These are phyloP conservation scores for Ostrea edulis DNA, from an alignment of 1,140 invertebrate genomes.

Conservation along the genomic window DNA sequence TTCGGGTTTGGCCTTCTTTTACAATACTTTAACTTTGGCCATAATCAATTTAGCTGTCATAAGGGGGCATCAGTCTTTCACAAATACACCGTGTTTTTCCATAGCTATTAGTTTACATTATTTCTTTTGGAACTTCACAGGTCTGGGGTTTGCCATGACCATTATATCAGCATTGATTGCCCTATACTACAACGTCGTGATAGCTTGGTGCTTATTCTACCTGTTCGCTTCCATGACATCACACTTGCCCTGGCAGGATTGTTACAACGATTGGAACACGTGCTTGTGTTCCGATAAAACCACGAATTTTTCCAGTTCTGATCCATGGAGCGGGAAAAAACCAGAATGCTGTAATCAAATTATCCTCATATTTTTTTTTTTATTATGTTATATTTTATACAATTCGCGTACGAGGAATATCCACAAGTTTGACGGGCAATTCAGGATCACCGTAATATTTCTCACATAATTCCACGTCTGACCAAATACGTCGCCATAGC, in stretches of 20 bases:
- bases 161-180: constrained; percentile 75
- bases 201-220: constrained; percentile 79
- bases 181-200: constrained; percentile 80
- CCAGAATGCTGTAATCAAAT: constrained; percentile 45
- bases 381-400: neutral
- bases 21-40: no score
- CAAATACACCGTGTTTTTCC: neutral
- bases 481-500: no score
- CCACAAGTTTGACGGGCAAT: no score
- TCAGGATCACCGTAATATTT: no score
- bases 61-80: neutral
- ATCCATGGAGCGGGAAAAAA: constrained; percentile 60
- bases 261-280: constrained; percentile 81
- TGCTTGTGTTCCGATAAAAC: constrained; percentile 59
- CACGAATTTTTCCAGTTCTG: constrained; percentile 47
- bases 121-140: constrained; percentile 77
- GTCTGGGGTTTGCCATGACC: constrained; percentile 88
- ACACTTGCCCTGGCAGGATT: constrained; percentile 75
- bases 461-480: no score
- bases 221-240: constrained; percentile 76
- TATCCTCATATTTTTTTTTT: neutral
- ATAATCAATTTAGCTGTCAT: no score
- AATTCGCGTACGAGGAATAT: neutral
- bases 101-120: neutral
- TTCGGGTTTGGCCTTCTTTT: no score